Conservation (phyloP, 2,797 vertebrate species). For the Neosilurus hyrtlii region DNA sequence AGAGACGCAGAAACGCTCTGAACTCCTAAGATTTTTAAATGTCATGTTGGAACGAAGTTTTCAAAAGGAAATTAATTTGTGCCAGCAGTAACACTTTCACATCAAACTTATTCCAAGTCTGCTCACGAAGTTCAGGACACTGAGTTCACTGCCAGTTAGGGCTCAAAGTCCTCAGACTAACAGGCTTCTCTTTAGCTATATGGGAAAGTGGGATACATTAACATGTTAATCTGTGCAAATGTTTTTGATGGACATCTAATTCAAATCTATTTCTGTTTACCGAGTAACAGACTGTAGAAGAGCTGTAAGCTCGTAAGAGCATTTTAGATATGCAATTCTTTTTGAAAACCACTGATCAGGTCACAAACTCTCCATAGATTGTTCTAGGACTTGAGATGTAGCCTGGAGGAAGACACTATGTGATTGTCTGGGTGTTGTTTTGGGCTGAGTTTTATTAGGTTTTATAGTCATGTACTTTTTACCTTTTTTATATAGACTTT, state of each 20-base stretch:
- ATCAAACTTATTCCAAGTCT: conserved; percentile 35
- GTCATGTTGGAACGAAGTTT: neutral
- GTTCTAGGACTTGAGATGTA: neutral
- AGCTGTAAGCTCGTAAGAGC: neutral
- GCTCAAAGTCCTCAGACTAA: neutral
- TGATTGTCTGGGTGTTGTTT: neutral
- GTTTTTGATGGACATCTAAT: conserved; percentile 7
- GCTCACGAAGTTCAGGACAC: conserved; percentile 22
- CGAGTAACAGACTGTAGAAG: too few species aligned
- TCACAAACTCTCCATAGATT: neutral
- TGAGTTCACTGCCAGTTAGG: neutral
- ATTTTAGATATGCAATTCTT: neutral
- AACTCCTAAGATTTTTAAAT: conserved; percentile 36
- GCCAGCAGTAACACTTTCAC: conserved; percentile 22
- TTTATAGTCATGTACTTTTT: neutral
- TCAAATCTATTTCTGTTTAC: conserved; percentile 24
- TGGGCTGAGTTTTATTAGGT: neutral
- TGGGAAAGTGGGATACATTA: neutral
- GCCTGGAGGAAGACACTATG: neutral
- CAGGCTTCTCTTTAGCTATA: neutral
- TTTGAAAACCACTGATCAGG: neutral
- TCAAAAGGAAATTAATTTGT: conserved; percentile 6
- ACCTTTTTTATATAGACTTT: neutral
- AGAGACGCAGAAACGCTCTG: conserved; percentile 7
- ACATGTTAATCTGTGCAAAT: conserved; percentile 24